Percentiles rank a stretch among this genome's conserved stretches.
phyloP scores from a whole-genome alignment of 2,113 vertebrate genomes.

The Recurvirostra avosetta region DNA sequence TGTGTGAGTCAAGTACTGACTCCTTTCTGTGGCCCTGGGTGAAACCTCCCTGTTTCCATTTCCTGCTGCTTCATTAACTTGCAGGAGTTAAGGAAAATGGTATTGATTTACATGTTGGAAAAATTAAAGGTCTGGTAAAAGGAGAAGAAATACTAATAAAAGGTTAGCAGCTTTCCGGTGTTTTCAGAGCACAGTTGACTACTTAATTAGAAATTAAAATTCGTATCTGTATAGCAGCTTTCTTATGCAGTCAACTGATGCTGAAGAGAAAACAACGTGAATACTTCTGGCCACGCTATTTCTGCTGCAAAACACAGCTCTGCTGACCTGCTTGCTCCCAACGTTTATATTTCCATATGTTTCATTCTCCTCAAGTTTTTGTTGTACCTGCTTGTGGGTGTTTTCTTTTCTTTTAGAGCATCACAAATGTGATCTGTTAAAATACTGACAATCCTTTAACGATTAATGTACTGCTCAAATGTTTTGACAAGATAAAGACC shows the following conservation, averaged over 20 bases:
- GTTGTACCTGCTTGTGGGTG: conserved; percentile 48
- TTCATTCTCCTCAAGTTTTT: conserved; percentile 51
- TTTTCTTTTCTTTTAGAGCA: conserved; percentile 61
- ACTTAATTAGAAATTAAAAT: not conserved
- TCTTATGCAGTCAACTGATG: not conserved
- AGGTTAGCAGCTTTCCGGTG: not conserved
- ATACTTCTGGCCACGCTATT: not conserved
- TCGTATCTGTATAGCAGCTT: not conserved
- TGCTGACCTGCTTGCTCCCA: not conserved
- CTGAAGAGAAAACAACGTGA: not conserved
- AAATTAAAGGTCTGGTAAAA: not conserved
- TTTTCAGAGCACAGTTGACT: not conserved
- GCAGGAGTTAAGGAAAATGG: not conserved
- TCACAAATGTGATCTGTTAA: conserved; percentile 56
- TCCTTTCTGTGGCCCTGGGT: not conserved
- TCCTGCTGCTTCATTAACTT: not conserved
- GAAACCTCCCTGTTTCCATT: not conserved
- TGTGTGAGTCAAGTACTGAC: not conserved
- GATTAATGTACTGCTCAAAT: not conserved
- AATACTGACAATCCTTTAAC: conserved; percentile 11
- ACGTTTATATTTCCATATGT: not conserved
- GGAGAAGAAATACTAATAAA: not conserved
- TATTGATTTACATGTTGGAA: not conserved
- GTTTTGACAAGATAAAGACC: conserved; percentile 63
- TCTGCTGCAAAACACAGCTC: conserved; percentile 17